phyloP scores from a whole-genome alignment of 1,140 invertebrate species.

The Hyposmocoma kahamanoa region DNA sequence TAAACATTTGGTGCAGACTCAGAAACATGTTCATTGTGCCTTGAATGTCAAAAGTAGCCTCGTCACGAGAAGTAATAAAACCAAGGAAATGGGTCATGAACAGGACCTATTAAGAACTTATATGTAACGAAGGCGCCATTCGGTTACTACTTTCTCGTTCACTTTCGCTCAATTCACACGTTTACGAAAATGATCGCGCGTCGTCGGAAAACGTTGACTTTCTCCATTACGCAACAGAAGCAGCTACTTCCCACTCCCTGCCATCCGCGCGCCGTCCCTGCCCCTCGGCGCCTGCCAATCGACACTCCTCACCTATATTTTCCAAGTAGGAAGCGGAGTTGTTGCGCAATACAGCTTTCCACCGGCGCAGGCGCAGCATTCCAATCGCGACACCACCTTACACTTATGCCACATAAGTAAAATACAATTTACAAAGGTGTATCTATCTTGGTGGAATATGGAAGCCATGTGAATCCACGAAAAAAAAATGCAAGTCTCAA shows the following conservation, averaged over 20 bases:
- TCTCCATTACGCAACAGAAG: constrained; percentile 57
- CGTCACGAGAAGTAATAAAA: too few species aligned
- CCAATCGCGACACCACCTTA: constrained; percentile 10
- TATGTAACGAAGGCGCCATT: too few species aligned
- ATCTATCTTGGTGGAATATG: too few species aligned
- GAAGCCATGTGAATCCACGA: too few species aligned
- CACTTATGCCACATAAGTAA: too few species aligned
- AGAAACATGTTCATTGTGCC: too few species aligned
- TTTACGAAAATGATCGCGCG: constrained; percentile 65
- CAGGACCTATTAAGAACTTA: too few species aligned
- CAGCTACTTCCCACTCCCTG: constrained; percentile 48
- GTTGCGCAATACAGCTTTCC: constrained; percentile 55
- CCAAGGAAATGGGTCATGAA: too few species aligned
- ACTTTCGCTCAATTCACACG: constrained; percentile 68
- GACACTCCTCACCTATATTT: constrained; percentile 66
- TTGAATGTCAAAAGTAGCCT: too few species aligned
- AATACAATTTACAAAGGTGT: too few species aligned
- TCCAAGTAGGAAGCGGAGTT: constrained; percentile 49
- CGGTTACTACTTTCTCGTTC: constrained; percentile 37
- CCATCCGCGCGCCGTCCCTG: constrained; percentile 7
- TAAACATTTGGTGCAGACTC: too few species aligned
- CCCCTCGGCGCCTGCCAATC: constrained; percentile 12
- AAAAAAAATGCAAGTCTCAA: too few species aligned
- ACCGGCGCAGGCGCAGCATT: constrained; percentile 32
- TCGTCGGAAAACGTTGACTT: constrained; percentile 60